A percentile compares a stretch with the other conserved stretches of the same genome.
Conservation (phyloP, 1,140 invertebrate genomes). For the Drusus annulatus region DNA sequence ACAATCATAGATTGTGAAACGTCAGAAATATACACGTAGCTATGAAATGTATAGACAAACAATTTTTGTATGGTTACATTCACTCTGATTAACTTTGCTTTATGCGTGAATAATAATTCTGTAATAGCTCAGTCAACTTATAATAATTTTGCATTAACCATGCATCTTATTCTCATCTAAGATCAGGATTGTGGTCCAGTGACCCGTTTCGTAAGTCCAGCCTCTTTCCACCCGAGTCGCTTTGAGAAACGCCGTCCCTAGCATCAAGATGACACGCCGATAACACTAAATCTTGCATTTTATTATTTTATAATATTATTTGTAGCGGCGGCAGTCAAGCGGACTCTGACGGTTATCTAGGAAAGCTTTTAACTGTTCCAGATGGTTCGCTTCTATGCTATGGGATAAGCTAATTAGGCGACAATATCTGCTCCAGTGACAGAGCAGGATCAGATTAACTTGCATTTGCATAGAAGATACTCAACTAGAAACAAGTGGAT, state of each 20-base stretch:
- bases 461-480: too few relatives aligned
- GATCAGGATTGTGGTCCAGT: too few relatives aligned
- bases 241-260: not conserved
- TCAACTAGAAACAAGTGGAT: too few relatives aligned
- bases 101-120: too few relatives aligned
- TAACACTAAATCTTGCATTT: slow-evolving; percentile 16
- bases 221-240: not conserved
- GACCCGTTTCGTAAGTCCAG: not conserved
- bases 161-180: too few relatives aligned
- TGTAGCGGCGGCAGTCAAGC: not conserved
- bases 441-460: not conserved
- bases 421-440: slow-evolving; percentile 1
- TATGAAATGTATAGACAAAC: too few relatives aligned
- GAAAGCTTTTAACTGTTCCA: slow-evolving; percentile 11
- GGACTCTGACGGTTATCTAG: not conserved
- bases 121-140: too few relatives aligned
- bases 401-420: not conserved
- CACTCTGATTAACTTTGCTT: too few relatives aligned
- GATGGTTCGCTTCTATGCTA: slow-evolving; percentile 15
- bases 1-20: too few relatives aligned
- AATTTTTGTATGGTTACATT: too few relatives aligned
- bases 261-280: slow-evolving; percentile 10
- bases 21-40: too few relatives aligned
- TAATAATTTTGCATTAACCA: too few relatives aligned
- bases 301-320: slow-evolving; percentile 15